A percentile compares a stretch with the other conserved stretches of the same genome.
Evolutionary conservation across 2,888 invertebrate genomes (phyloP).

Genomic region (Cyclophora albipunctata): DNA sequence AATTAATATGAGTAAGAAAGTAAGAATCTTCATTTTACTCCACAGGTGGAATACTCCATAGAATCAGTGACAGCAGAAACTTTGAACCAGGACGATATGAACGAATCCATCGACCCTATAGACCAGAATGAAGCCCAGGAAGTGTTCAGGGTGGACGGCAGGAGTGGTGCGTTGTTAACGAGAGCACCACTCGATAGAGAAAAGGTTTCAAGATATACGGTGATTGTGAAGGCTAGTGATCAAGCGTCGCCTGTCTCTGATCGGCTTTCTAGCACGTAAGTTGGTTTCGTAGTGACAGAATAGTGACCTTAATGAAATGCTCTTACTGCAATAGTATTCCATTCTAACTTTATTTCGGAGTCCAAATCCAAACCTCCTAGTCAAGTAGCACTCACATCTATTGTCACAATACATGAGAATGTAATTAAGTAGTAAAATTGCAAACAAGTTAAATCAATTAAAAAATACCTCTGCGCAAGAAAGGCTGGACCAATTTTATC

Average conservation of each 20-base stretch:
- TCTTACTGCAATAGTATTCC: no score
- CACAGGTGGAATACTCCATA: conserved; percentile 83
- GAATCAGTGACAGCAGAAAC: conserved; percentile 79
- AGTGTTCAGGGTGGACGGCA: conserved; percentile 89
- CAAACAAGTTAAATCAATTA: background rate
- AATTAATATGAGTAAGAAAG: no score
- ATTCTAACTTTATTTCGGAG: no score
- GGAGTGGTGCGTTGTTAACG: conserved; percentile 90
- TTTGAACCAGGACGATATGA: conserved; percentile 37
- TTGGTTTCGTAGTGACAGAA: conserved; percentile 1
- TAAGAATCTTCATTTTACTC: no score
- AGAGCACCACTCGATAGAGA: conserved; percentile 90
- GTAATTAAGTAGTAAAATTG: background rate
- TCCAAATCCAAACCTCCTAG: no score
- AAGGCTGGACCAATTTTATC: no score
- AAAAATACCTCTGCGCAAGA: no score
- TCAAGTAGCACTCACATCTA: background rate
- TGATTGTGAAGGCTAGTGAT: conserved; percentile 90
- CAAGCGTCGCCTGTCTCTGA: conserved; percentile 87
- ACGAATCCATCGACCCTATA: conserved; percentile 44
- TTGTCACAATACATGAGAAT: background rate
- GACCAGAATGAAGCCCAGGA: conserved; percentile 76
- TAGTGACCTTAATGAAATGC: background rate
- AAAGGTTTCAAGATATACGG: conserved; percentile 86
- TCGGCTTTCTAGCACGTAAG: conserved; percentile 83